These are phyloP conservation scores for Nemurella pictetii DNA, from an alignment of 2,888 invertebrate genomes.

Conservation along the genomic window DNA sequence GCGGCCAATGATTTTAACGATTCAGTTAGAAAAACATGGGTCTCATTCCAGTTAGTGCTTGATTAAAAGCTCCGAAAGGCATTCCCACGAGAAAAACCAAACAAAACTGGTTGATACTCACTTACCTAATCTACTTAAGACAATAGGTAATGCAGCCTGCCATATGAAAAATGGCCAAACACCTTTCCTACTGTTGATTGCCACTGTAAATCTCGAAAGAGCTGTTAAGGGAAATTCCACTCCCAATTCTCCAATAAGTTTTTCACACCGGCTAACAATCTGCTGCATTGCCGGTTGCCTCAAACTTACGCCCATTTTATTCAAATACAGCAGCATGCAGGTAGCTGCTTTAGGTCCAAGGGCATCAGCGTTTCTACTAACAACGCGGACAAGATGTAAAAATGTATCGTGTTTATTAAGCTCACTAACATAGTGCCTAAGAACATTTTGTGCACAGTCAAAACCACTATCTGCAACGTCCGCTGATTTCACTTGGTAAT, in stretches of 20 bases:
- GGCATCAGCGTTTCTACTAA: slow-evolving; percentile 47
- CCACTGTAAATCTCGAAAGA: slow-evolving; percentile 54
- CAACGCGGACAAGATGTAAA: slow-evolving; percentile 45
- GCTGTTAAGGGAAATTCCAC: slow-evolving; percentile 47
- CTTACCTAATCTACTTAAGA: slow-evolving; percentile 50
- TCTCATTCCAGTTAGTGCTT: too few species aligned
- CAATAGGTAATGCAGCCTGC: slow-evolving; percentile 51
- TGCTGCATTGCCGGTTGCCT: slow-evolving; percentile 49
- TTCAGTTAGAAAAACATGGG: too few species aligned
- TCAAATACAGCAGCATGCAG: slow-evolving; percentile 54
- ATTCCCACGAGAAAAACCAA: too few species aligned
- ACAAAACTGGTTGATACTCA: not conserved
- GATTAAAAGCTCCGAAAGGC: too few species aligned
- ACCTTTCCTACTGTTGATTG: slow-evolving; percentile 51
- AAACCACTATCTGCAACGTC: not conserved
- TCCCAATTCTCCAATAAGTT: not conserved
- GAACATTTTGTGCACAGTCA: slow-evolving; percentile 35
- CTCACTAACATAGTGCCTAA: slow-evolving; percentile 47
- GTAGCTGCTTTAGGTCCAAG: slow-evolving; percentile 53
- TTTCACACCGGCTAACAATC: slow-evolving; percentile 47
- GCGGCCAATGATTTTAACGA: too few species aligned
- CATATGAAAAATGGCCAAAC: slow-evolving; percentile 52
- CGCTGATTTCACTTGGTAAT: slow-evolving; percentile 46
- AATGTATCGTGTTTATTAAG: slow-evolving; percentile 48
- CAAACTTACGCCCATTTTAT: slow-evolving; percentile 53